Conservation (phyloP, 2,888 invertebrate genomes). For the Lissocephala sabroskyi region DNA sequence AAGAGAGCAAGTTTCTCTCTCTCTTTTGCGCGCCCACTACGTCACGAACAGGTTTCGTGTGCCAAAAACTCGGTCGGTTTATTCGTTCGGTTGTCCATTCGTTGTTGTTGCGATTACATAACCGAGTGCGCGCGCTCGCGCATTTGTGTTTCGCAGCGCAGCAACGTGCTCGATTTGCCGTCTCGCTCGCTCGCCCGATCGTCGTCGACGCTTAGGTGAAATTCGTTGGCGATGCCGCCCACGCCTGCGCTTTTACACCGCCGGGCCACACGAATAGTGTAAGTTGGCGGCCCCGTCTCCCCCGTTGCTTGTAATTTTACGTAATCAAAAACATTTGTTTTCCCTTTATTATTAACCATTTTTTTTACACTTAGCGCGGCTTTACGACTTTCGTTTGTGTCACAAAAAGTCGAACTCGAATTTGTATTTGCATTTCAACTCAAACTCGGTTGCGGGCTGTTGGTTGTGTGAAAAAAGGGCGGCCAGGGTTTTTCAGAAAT, state of each 20-base stretch:
- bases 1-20: not conserved
- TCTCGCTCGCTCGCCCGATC: constrained; percentile 1
- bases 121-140: constrained; percentile 13
- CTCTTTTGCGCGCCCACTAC: constrained; percentile 26
- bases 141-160: constrained; percentile 18
- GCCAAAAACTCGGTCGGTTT: constrained; percentile 6
- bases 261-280: constrained; percentile 27
- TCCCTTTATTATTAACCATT: constrained; percentile 40
- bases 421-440: constrained; percentile 23
- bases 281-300: constrained; percentile 16
- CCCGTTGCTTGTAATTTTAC: constrained; percentile 26
- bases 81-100: constrained; percentile 14
- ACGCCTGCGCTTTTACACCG: constrained; percentile 34
- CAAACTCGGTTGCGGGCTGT: no score
- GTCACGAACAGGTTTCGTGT: constrained; percentile 51
- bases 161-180: constrained; percentile 30
- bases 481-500: no score
- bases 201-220: not conserved
- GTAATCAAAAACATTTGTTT: constrained; percentile 51
- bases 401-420: constrained; percentile 19
- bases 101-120: constrained; percentile 48
- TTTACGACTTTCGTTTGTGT: constrained; percentile 64
- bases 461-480: no score
- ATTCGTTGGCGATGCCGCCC: constrained; percentile 26
- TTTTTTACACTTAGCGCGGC: no score